Evolutionary conservation across 2,888 invertebrate genomes (phyloP).

Genomic region (Cerastoderma edule): DNA sequence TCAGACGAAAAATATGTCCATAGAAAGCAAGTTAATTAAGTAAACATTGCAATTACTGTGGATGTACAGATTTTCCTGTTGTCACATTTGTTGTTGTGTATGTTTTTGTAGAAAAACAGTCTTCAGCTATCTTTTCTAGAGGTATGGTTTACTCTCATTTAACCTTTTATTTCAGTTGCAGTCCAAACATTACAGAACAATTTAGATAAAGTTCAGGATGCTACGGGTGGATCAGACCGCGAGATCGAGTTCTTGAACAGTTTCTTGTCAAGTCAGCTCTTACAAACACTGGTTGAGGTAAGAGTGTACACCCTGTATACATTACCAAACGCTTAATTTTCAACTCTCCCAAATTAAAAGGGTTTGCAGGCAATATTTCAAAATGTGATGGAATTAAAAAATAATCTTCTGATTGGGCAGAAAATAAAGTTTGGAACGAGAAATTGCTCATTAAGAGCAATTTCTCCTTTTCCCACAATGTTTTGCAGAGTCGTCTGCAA

Average conservation of each 20-base stretch:
- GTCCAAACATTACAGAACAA: conserved; percentile 69
- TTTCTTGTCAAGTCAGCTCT: conserved; percentile 65
- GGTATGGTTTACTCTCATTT: neutral
- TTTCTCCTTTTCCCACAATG: neutral
- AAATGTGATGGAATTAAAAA: neutral
- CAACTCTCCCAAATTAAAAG: neutral
- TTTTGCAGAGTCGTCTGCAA: neutral
- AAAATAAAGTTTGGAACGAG: neutral
- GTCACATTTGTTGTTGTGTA: neutral
- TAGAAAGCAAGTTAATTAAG: neutral
- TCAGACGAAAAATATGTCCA: neutral
- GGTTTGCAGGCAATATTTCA: neutral
- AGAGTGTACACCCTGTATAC: conserved; percentile 18
- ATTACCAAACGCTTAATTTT: too few relatives aligned
- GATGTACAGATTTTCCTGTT: neutral
- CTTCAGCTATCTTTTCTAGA: neutral
- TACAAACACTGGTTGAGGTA: conserved; percentile 74
- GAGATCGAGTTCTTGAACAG: conserved; percentile 74
- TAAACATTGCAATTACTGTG: neutral
- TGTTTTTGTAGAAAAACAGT: neutral
- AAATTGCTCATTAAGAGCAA: too few relatives aligned
- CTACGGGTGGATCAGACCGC: conserved; percentile 64
- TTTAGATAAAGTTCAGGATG: conserved; percentile 69
- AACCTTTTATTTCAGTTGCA: conserved; percentile 67
- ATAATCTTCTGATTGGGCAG: neutral